Conservation (phyloP, 2,888 invertebrate genomes). For the Gnatocerus cornutus region DNA sequence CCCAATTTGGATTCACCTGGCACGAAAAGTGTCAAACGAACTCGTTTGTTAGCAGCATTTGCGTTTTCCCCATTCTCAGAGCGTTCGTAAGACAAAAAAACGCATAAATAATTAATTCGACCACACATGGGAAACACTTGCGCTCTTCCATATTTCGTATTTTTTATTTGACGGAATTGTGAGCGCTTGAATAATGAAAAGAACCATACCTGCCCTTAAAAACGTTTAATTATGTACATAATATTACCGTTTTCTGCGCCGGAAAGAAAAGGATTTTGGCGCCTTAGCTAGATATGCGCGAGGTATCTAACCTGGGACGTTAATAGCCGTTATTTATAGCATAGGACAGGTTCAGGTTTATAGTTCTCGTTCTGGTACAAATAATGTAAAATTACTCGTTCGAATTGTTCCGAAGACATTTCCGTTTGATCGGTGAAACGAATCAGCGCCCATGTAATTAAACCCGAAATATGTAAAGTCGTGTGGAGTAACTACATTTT, state of each 20-base stretch:
- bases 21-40: constrained; percentile 7
- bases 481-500: constrained; percentile 21
- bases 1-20: constrained; percentile 9
- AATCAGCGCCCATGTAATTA: constrained; percentile 24
- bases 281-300: constrained; percentile 36
- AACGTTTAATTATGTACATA: constrained; percentile 36
- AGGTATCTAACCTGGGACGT: constrained; percentile 19
- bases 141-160: constrained; percentile 41
- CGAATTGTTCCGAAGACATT: constrained; percentile 27
- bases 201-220: constrained; percentile 30
- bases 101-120: constrained; percentile 53
- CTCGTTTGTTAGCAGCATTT: constrained; percentile 13
- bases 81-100: constrained; percentile 29
- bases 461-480: constrained; percentile 14
- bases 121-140: constrained; percentile 55
- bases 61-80: constrained; percentile 24
- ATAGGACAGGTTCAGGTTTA: constrained; percentile 46
- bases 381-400: constrained; percentile 36
- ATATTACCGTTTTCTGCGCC: constrained; percentile 23
- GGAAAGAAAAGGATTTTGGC: constrained; percentile 37
- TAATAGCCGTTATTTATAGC: constrained; percentile 44
- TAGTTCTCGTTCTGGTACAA: constrained; percentile 41
- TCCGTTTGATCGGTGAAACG: constrained; percentile 16
- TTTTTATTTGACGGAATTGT: constrained; percentile 35
- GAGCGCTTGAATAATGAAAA: constrained; percentile 27